Conservation (phyloP, 2,888 invertebrate genomes). For the Limnephilus marmoratus region DNA sequence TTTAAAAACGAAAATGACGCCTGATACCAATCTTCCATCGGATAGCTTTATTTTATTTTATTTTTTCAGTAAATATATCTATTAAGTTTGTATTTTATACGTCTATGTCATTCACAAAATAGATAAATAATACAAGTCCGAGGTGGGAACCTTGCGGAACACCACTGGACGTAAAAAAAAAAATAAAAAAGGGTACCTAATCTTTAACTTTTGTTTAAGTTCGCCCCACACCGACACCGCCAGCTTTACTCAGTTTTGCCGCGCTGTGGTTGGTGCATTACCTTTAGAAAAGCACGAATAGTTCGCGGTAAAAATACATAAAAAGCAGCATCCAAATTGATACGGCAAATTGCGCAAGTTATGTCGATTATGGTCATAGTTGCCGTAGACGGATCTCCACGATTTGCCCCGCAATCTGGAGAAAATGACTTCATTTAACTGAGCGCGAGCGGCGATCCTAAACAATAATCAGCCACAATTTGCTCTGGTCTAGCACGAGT, state of each 20-base stretch:
- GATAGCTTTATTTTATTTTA: too few species aligned
- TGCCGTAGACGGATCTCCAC: slow-evolving; percentile 29
- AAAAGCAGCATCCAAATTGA: slow-evolving; percentile 1
- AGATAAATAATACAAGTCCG: too few species aligned
- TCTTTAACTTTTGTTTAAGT: neutral
- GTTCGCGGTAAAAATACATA: neutral
- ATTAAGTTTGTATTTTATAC: too few species aligned
- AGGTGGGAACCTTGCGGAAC: too few species aligned
- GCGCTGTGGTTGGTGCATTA: neutral
- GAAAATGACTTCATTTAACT: slow-evolving; percentile 27
- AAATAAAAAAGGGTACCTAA: too few species aligned
- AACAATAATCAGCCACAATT: slow-evolving; percentile 29
- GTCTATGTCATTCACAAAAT: too few species aligned
- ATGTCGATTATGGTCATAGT: slow-evolving; percentile 11
- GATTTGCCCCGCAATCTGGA: slow-evolving; percentile 23
- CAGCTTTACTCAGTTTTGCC: neutral
- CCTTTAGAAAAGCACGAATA: neutral
- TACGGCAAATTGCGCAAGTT: neutral
- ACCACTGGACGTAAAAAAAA: too few species aligned
- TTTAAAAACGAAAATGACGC: too few species aligned
- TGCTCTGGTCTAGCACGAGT: neutral
- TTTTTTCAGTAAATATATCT: too few species aligned
- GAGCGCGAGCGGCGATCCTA: neutral
- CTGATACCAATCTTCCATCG: too few species aligned
- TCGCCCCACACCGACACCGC: neutral